Conservation (phyloP, 1,140 invertebrate genomes). For the Apis laboriosa region DNA sequence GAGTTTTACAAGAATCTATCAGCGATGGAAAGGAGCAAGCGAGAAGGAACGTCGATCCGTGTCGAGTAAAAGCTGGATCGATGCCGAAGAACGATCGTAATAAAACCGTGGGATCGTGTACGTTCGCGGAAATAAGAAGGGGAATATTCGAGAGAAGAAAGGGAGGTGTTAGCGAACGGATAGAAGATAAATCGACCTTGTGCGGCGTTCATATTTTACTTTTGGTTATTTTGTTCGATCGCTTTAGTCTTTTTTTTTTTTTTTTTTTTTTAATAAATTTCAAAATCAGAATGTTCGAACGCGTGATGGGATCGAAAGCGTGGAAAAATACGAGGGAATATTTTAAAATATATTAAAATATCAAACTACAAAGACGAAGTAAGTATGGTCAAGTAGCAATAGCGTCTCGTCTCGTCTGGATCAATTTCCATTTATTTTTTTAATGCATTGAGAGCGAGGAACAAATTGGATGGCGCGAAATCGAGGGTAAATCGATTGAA, state of each 20-base stretch:
- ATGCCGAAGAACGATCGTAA: slow-evolving; percentile 23
- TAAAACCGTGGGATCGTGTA: slow-evolving; percentile 20
- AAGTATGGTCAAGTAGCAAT: background rate
- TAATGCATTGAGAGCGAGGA: background rate
- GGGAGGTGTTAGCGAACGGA: slow-evolving; percentile 3
- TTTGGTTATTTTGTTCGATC: background rate
- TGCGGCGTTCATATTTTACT: slow-evolving; percentile 1
- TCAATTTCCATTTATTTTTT: background rate
- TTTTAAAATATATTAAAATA: background rate
- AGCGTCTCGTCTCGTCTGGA: background rate
- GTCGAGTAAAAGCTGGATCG: slow-evolving; percentile 24
- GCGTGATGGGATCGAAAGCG: too few species aligned
- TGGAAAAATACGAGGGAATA: background rate
- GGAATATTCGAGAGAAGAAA: background rate
- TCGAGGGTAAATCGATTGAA: background rate
- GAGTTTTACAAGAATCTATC: slow-evolving; percentile 42
- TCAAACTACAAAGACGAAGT: too few species aligned
- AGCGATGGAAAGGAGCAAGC: background rate
- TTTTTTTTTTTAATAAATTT: too few species aligned
- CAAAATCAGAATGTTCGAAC: background rate
- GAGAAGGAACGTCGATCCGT: background rate
- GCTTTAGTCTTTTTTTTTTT: background rate
- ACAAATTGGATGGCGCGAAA: too few species aligned
- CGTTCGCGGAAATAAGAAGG: background rate
- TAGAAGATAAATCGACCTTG: background rate